A percentile compares a stretch with the other conserved stretches of the same genome.
phyloP scores from a whole-genome alignment of 2,797 vertebrate species.

The Tarsius wallacei region DNA sequence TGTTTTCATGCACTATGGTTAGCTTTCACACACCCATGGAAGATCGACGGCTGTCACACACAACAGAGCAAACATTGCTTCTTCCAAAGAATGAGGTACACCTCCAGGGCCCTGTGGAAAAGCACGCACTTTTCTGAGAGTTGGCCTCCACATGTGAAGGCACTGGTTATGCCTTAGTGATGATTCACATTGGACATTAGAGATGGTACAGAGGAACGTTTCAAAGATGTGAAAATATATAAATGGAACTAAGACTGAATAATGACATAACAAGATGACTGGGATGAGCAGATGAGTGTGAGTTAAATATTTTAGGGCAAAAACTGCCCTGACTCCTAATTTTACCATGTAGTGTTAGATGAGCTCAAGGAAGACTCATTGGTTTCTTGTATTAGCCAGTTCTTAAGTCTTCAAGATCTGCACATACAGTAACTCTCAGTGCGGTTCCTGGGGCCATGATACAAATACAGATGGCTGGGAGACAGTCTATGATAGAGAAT shows the following conservation, averaged over 20 bases:
- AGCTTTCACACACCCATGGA: background rate
- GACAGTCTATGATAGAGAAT: background rate
- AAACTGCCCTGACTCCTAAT: background rate
- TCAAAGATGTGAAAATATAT: constrained; percentile 50
- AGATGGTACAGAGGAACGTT: constrained; percentile 66
- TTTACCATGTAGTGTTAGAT: background rate
- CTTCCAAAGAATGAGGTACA: background rate
- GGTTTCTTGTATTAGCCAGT: background rate
- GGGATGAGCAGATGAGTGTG: constrained; percentile 2
- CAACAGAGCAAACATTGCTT: background rate
- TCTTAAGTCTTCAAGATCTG: background rate
- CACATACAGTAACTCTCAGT: background rate
- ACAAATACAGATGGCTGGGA: background rate
- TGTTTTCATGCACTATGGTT: too few relatives aligned
- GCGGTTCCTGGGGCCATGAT: background rate
- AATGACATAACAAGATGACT: background rate
- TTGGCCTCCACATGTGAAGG: background rate
- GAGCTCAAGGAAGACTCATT: background rate
- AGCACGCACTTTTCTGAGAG: background rate
- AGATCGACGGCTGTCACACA: background rate
- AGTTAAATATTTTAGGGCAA: background rate
- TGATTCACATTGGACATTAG: constrained; percentile 60
- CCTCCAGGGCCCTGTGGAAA: background rate
- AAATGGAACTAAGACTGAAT: constrained; percentile 43
- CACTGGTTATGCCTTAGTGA: constrained; percentile 53